These are phyloP conservation scores for Tolmerus cingulatus DNA, from an alignment of 2,888 invertebrate genomes.

Conservation along the genomic window DNA sequence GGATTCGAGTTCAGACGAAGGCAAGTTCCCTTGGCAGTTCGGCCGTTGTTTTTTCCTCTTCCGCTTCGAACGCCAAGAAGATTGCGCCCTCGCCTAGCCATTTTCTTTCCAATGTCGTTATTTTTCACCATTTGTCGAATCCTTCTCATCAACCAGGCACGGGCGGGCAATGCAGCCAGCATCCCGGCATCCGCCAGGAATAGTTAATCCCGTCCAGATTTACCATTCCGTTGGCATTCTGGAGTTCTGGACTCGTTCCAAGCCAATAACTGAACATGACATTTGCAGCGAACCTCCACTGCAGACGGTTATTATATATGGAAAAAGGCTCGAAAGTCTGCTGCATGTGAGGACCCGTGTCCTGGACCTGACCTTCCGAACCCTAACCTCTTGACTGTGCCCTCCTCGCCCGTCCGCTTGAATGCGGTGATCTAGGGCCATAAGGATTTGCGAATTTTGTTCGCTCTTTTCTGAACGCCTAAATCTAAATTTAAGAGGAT, in stretches of 20 bases:
- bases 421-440: neutral
- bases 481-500: slow-evolving; percentile 19
- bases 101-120: slow-evolving; percentile 16
- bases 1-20: neutral
- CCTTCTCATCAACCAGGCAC: neutral
- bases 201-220: neutral
- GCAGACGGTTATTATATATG: slow-evolving; percentile 16
- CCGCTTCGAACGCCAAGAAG: neutral
- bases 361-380: neutral
- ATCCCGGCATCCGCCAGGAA: neutral
- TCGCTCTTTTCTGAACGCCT: neutral
- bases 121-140: slow-evolving; percentile 24
- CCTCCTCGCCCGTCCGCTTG: neutral
- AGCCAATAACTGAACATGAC: slow-evolving; percentile 40
- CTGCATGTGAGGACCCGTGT: neutral
- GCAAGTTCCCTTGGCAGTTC: neutral
- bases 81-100: neutral
- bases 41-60: slow-evolving; percentile 7
- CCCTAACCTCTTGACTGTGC: neutral
- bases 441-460: neutral
- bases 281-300: slow-evolving; percentile 13
- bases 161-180: neutral
- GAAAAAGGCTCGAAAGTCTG: slow-evolving; percentile 13
- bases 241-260: slow-evolving; percentile 26
- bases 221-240: neutral